A percentile compares a stretch with the other conserved stretches of the same genome.
phyloP scores from a whole-genome alignment of 1,140 invertebrate genomes.

The Mya arenaria region DNA sequence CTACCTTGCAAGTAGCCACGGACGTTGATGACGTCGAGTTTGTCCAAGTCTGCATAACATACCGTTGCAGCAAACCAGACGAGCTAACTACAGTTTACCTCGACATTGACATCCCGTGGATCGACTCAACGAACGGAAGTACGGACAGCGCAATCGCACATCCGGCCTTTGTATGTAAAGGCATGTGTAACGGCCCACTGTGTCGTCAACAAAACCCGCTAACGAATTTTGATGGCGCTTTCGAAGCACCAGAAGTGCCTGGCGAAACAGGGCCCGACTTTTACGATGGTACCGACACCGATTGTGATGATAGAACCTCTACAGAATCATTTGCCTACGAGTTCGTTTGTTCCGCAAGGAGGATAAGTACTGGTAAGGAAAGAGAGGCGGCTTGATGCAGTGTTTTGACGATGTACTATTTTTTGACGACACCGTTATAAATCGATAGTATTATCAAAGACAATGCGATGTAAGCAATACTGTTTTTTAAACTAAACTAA shows the following conservation, averaged over 20 bases:
- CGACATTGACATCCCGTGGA: background rate
- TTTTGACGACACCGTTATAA: background rate
- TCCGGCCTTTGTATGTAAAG: background rate
- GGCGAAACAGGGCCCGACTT: constrained; percentile 12
- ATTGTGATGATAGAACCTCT: background rate
- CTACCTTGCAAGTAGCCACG: background rate
- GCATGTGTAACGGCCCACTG: background rate
- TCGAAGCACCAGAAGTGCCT: background rate
- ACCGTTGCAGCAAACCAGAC: constrained; percentile 6
- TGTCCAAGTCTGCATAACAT: constrained; percentile 2
- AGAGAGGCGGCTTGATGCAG: background rate
- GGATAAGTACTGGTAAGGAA: background rate
- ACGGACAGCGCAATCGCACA: background rate
- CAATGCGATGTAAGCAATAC: too few species aligned
- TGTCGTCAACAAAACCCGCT: background rate
- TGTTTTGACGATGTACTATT: background rate
- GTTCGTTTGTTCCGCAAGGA: background rate
- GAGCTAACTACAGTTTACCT: constrained; percentile 18
- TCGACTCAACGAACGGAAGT: background rate
- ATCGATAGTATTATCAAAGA: background rate
- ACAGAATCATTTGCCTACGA: constrained; percentile 17
- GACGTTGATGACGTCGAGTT: background rate
- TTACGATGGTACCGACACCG: background rate
- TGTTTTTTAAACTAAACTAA: too few species aligned
- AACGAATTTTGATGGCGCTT: constrained; percentile 5